Percentiles rank a stretch among this genome's conserved stretches.
Evolutionary conservation across 1,140 invertebrate species (phyloP).

Genomic region (Drosophila tani): DNA sequence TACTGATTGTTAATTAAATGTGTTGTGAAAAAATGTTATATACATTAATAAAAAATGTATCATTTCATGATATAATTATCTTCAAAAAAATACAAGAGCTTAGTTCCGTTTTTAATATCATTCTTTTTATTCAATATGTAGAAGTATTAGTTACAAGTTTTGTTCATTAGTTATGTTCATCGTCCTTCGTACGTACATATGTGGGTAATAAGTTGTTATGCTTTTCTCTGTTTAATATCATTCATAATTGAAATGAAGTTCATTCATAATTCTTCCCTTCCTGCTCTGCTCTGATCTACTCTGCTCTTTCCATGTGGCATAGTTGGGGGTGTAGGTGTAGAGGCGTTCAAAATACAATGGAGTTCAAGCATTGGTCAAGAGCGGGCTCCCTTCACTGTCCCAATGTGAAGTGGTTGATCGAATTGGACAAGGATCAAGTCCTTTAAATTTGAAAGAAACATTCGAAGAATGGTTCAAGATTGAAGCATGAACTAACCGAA

Average conservation of each 20-base stretch:
- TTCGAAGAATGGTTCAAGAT: neutral
- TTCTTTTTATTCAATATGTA: constrained; percentile 65
- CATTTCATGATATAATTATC: neutral
- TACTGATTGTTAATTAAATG: no score
- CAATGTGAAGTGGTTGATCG: constrained; percentile 25
- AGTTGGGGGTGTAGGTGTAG: constrained; percentile 28
- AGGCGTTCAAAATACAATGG: constrained; percentile 42
- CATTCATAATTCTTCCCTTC: constrained; percentile 1
- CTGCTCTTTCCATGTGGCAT: constrained; percentile 19
- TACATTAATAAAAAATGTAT: no score
- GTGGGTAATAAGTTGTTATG: constrained; percentile 51
- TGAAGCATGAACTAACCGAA: neutral
- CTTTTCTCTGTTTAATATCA: constrained; percentile 38
- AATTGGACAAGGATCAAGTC: constrained; percentile 1
- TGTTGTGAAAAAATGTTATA: neutral
- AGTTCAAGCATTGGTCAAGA: constrained; percentile 58
- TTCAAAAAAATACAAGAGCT: neutral
- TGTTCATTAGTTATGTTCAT: constrained; percentile 55
- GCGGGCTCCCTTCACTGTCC: constrained; percentile 29
- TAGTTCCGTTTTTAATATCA: constrained; percentile 44
- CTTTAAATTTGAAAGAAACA: neutral
- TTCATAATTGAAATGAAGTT: constrained; percentile 53
- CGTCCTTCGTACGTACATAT: constrained; percentile 49
- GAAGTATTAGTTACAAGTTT: constrained; percentile 64
- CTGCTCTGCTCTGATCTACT: neutral